Conservation (phyloP, 2,797 vertebrate species). For the Hybognathus amarus region DNA sequence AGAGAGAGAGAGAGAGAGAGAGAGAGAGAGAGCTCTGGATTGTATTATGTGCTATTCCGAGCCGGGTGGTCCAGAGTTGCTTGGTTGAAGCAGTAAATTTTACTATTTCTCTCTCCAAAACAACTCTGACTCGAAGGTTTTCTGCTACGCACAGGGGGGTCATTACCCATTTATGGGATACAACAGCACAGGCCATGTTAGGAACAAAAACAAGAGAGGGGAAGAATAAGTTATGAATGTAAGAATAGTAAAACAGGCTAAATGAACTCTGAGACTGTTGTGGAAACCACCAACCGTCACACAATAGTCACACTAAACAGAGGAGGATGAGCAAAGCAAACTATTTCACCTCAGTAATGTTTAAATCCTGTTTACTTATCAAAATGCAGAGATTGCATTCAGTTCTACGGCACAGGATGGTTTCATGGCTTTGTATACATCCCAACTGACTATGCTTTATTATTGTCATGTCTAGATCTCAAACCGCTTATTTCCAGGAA, state of each 20-base stretch:
- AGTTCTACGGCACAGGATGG: constrained; percentile 29
- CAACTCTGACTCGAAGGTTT: constrained; percentile 55
- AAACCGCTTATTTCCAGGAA: constrained; percentile 38
- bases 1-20: too few relatives aligned
- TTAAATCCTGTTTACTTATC: constrained; percentile 52
- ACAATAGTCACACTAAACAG: constrained; percentile 16
- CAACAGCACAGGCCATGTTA: constrained; percentile 55
- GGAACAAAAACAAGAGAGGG: not conserved
- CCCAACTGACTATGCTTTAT: constrained; percentile 46
- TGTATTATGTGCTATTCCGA: constrained; percentile 66
- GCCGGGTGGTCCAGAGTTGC: constrained; percentile 65
- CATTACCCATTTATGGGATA: constrained; percentile 66
- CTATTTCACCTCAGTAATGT: constrained; percentile 19
- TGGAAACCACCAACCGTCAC: constrained; percentile 11
- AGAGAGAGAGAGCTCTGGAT: constrained; percentile 59
- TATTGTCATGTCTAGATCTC: constrained; percentile 48
- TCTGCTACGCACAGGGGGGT: constrained; percentile 45
- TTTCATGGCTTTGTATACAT: constrained; percentile 29
- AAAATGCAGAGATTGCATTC: constrained; percentile 45
- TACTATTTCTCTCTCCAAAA: constrained; percentile 64
- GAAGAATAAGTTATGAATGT: constrained; percentile 16
- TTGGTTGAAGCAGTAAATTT: constrained; percentile 64
- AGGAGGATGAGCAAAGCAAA: constrained; percentile 12
- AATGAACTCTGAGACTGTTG: not conserved
- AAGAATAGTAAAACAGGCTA: constrained; percentile 1